phyloP scores from a whole-genome alignment of 2,113 vertebrate genomes.

The Myiagra hebetior region DNA sequence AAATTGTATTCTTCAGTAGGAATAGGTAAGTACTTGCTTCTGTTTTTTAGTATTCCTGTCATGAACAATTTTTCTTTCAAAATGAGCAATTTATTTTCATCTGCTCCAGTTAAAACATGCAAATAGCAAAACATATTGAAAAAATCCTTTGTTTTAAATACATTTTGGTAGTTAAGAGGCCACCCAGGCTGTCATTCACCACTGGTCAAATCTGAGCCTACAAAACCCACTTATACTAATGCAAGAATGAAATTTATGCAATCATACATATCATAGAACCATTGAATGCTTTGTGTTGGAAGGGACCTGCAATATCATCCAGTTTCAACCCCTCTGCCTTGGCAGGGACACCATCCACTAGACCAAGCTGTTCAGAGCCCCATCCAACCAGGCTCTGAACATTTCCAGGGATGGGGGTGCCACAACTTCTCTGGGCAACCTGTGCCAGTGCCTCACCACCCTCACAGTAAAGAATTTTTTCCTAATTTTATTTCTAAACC shows the following conservation, averaged over 20 bases:
- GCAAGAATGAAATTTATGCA: neutral
- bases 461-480: neutral
- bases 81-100: neutral
- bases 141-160: neutral
- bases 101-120: neutral
- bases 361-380: neutral
- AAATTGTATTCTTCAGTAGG: neutral
- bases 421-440: neutral
- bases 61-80: neutral
- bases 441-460: neutral
- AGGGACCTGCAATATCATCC: neutral
- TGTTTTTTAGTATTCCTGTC: neutral
- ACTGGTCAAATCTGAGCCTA: neutral
- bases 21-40: neutral
- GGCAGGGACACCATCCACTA: neutral
- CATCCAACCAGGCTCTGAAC: neutral
- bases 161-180: neutral
- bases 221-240: neutral
- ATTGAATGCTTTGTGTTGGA: neutral
- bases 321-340: neutral
- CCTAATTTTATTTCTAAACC: neutral
- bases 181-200: neutral
- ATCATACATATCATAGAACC: neutral
- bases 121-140: neutral
- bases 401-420: neutral